These are phyloP conservation scores for Lepus oiostolus DNA, from an alignment of 2,797 vertebrate genomes.

Conservation along the genomic window DNA sequence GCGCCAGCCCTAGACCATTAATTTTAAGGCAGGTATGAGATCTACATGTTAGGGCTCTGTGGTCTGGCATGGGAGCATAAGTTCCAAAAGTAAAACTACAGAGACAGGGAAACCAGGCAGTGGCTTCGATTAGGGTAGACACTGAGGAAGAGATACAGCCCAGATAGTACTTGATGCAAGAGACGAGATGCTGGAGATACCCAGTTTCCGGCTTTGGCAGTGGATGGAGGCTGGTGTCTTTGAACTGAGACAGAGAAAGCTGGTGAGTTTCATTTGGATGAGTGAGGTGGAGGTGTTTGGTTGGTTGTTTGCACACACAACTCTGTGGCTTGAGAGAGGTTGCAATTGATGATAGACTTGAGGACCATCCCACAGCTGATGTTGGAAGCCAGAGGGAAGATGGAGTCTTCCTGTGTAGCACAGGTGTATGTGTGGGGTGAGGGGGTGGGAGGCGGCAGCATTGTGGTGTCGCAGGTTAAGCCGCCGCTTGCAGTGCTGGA, in stretches of 20 bases:
- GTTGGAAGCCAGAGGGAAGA: neutral
- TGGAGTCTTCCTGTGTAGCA: neutral
- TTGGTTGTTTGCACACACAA: neutral
- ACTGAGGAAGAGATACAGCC: neutral
- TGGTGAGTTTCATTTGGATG: slow-evolving; percentile 9
- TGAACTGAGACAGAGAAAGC: neutral
- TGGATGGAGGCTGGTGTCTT: neutral
- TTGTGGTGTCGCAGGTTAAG: no score
- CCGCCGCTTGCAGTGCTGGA: no score
- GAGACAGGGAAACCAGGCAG: neutral
- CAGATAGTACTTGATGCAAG: neutral
- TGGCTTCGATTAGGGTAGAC: slow-evolving; percentile 2
- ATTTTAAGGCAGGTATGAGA: slow-evolving; percentile 38
- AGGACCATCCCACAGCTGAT: neutral
- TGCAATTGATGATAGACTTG: neutral
- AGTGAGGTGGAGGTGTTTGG: neutral
- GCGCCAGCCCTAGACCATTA: neutral
- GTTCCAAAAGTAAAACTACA: slow-evolving; percentile 41
- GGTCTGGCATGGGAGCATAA: neutral
- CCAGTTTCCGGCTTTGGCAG: neutral
- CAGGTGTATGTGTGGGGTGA: no score
- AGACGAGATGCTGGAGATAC: neutral
- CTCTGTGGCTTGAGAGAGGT: slow-evolving; percentile 9
- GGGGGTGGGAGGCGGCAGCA: no score
- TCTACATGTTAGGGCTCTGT: slow-evolving; percentile 17